Evolutionary conservation across 2,888 invertebrate genomes (phyloP).

Genomic region (Spatulosminthurus flaviceps): DNA sequence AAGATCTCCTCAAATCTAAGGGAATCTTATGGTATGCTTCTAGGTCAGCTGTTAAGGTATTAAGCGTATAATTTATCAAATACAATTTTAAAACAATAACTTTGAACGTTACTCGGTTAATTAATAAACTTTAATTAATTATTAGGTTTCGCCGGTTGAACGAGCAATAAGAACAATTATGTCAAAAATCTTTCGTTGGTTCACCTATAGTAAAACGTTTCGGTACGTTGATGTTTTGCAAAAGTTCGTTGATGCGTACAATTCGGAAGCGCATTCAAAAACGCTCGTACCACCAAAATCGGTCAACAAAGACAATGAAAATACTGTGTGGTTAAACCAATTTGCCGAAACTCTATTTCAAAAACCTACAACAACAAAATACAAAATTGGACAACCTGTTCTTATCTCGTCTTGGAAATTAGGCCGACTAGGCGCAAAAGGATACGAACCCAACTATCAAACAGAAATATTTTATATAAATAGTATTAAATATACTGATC

Average conservation of each 20-base stretch:
- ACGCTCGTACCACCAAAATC: neutral
- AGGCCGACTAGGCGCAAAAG: too few species aligned
- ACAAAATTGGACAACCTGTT: neutral
- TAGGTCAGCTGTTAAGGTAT: too few species aligned
- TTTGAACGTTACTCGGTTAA: neutral
- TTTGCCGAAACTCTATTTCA: neutral
- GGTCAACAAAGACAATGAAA: neutral
- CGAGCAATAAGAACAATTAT: neutral
- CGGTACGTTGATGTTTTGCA: neutral
- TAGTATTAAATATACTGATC: neutral
- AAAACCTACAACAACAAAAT: neutral
- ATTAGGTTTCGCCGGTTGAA: too few species aligned
- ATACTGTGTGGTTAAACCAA: neutral
- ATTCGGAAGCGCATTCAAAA: neutral
- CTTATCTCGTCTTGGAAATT: neutral
- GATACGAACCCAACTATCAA: too few species aligned
- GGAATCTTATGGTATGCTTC: too few species aligned
- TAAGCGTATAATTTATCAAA: too few species aligned
- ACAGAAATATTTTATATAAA: constrained; percentile 28
- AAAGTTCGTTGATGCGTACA: neutral
- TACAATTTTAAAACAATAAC: too few species aligned
- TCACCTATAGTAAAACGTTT: neutral
- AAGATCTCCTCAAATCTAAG: too few species aligned
- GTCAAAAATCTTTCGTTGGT: neutral
- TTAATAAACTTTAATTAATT: neutral